Conservation (phyloP, 2,113 vertebrate genomes). For the Mellivora capensis region DNA sequence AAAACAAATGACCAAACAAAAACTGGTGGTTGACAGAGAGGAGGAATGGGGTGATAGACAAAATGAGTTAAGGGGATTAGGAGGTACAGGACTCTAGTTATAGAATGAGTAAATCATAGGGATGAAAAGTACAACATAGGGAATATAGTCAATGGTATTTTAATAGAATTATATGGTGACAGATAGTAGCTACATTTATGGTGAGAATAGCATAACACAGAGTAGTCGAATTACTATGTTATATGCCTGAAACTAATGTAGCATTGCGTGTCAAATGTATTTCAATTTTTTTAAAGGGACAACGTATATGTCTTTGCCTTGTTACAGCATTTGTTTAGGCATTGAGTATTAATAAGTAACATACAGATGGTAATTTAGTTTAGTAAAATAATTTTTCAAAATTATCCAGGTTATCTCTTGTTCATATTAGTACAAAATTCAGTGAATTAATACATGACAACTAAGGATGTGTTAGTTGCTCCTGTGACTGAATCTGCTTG, state of each 20-base stretch:
- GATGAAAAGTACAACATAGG: background rate
- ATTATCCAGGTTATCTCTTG: background rate
- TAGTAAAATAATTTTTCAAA: background rate
- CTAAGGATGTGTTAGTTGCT: background rate
- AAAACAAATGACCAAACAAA: background rate
- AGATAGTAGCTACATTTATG: background rate
- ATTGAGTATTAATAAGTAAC: background rate
- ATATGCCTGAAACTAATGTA: background rate
- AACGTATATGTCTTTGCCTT: background rate
- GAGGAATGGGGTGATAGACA: background rate
- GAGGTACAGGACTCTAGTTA: background rate
- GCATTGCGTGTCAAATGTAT: background rate
- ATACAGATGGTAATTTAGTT: background rate
- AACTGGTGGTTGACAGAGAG: background rate
- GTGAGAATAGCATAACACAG: background rate
- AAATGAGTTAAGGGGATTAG: background rate
- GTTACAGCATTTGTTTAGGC: background rate
- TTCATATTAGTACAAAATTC: background rate
- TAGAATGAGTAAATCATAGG: background rate
- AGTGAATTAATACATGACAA: background rate
- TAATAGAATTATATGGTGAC: background rate
- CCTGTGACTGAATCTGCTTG: background rate
- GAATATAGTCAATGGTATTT: background rate
- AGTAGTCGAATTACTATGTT: background rate
- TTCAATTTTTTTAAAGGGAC: background rate